These are phyloP conservation scores for Heliocidaris tuberculata DNA, from an alignment of 35 echinoderm and acorn worm species.

Conservation along the genomic window DNA sequence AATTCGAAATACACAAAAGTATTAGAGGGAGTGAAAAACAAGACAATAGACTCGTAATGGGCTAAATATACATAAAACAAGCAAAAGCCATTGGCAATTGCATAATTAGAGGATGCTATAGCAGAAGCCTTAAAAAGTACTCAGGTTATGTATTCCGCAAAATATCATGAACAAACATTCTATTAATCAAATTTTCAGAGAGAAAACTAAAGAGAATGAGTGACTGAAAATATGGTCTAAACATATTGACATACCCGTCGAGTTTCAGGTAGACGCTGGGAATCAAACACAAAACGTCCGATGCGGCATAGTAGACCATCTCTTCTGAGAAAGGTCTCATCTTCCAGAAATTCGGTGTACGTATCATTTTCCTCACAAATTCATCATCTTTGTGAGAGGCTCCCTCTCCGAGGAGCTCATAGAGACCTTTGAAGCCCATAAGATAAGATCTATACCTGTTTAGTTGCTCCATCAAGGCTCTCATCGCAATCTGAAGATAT, in stretches of 20 bases:
- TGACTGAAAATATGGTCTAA: neutral
- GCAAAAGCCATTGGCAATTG: too few relatives aligned
- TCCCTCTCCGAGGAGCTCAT: constrained; percentile 31
- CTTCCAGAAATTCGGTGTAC: constrained; percentile 24
- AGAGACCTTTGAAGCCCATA: constrained; percentile 4
- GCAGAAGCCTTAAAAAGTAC: too few relatives aligned
- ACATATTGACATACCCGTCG: constrained; percentile 18
- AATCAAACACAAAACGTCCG: constrained; percentile 11
- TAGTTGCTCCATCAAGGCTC: neutral
- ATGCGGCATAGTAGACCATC: constrained; percentile 45
- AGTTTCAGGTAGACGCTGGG: constrained; percentile 27
- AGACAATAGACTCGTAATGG: too few relatives aligned
- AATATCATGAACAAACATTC: too few relatives aligned
- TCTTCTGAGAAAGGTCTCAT: constrained; percentile 7
- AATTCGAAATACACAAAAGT: too few relatives aligned
- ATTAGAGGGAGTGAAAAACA: too few relatives aligned
- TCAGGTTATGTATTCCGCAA: too few relatives aligned
- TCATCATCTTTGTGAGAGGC: neutral
- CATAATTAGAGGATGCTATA: too few relatives aligned
- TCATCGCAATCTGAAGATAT: neutral
- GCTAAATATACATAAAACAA: too few relatives aligned
- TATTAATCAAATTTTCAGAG: too few relatives aligned
- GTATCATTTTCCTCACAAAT: constrained; percentile 16
- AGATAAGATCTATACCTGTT: neutral
- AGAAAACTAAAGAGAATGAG: neutral